phyloP scores from a whole-genome alignment of 2,797 vertebrate genomes.

The Orientallactaga sibirica region DNA sequence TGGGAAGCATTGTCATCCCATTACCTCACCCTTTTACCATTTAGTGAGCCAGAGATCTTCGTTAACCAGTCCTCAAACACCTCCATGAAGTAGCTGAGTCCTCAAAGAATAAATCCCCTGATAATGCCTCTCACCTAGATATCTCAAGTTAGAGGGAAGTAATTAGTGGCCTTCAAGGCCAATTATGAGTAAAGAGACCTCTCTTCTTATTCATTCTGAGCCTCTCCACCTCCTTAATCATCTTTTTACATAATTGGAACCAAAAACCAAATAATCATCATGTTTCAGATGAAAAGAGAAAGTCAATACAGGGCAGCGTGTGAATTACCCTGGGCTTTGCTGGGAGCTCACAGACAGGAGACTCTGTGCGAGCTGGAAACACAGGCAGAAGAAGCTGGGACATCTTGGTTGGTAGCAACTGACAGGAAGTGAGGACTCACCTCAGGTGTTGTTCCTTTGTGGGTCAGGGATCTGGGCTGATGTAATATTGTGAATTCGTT shows the following conservation, averaged over 20 bases:
- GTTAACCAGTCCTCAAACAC: background rate
- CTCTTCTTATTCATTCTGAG: slow-evolving; percentile 65
- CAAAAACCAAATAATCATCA: slow-evolving; percentile 63
- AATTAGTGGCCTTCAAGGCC: slow-evolving; percentile 74
- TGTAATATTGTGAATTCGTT: background rate
- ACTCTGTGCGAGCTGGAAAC: background rate
- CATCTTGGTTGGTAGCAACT: background rate
- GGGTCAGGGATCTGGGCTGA: background rate
- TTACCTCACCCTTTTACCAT: background rate
- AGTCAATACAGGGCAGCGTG: background rate
- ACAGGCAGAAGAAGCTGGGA: background rate
- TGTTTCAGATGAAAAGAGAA: slow-evolving; percentile 57
- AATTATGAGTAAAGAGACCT: slow-evolving; percentile 67
- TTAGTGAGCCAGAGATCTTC: background rate
- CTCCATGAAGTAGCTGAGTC: background rate
- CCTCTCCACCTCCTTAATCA: slow-evolving; percentile 65
- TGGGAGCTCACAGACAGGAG: background rate
- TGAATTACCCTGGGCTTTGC: background rate
- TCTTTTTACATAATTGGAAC: slow-evolving; percentile 80
- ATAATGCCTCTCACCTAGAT: background rate
- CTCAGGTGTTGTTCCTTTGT: background rate
- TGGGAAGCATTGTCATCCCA: background rate
- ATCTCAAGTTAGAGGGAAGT: slow-evolving; percentile 47
- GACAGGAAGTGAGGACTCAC: background rate
- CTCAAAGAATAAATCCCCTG: background rate